These are phyloP conservation scores for Lycodopsis pacificus DNA, from an alignment of 2,797 vertebrate species.

Conservation along the genomic window DNA sequence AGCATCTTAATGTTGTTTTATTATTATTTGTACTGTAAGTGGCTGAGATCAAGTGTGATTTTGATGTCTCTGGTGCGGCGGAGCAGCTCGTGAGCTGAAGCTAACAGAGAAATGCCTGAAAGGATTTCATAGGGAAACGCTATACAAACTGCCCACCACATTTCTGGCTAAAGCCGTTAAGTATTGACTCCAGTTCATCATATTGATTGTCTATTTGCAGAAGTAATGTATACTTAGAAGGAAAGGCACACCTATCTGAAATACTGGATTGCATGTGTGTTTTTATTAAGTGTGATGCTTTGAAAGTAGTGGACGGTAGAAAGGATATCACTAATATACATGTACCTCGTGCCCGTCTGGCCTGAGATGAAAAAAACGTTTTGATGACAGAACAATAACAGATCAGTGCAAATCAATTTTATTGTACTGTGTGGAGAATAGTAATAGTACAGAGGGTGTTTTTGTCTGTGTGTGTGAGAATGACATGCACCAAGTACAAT, in stretches of 20 bases:
- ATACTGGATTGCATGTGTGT: slow-evolving; percentile 16
- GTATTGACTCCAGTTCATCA: slow-evolving; percentile 44
- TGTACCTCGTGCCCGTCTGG: slow-evolving; percentile 5
- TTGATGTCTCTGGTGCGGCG: slow-evolving; percentile 7
- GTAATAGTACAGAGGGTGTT: slow-evolving; percentile 22
- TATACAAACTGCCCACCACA: slow-evolving; percentile 35
- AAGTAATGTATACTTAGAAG: slow-evolving; percentile 28
- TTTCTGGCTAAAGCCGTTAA: slow-evolving; percentile 27
- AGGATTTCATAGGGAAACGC: slow-evolving; percentile 44
- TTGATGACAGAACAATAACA: slow-evolving; percentile 45
- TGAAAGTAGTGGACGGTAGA: slow-evolving; percentile 23
- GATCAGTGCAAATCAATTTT: slow-evolving; percentile 39
- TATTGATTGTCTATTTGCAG: slow-evolving; percentile 43
- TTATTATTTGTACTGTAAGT: slow-evolving; percentile 54
- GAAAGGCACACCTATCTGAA: slow-evolving; percentile 22
- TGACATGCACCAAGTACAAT: neutral
- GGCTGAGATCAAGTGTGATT: slow-evolving; percentile 56
- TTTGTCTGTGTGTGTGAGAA: slow-evolving; percentile 5
- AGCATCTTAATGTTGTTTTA: slow-evolving; percentile 42
- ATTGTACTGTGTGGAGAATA: slow-evolving; percentile 28
- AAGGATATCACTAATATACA: slow-evolving; percentile 21
- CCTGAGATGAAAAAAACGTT: slow-evolving; percentile 33
- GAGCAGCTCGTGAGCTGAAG: slow-evolving; percentile 45
- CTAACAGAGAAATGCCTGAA: slow-evolving; percentile 42
- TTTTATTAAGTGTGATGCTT: slow-evolving; percentile 22